Conservation (phyloP, 2,797 vertebrate genomes). For the Halcyon badia region DNA sequence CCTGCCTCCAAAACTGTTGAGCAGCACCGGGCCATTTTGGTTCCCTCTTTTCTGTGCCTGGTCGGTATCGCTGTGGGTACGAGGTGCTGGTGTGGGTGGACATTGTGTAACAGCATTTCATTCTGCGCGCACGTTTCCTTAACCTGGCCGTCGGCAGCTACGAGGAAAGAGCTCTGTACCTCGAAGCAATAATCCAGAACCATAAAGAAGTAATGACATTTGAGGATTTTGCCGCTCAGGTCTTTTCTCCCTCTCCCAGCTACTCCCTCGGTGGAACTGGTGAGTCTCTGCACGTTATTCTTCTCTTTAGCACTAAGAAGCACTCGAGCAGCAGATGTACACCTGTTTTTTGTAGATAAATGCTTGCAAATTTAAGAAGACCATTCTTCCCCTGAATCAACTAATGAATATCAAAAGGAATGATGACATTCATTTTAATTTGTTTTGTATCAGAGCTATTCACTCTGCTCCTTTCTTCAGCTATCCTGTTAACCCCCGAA, state of each 20-base stretch:
- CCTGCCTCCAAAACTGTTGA: no score
- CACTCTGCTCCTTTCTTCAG: constrained; percentile 81
- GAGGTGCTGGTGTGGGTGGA: not conserved
- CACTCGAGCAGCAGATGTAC: constrained; percentile 79
- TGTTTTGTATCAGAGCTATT: constrained; percentile 84
- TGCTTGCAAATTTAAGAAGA: constrained; percentile 81
- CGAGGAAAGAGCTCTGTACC: constrained; percentile 95
- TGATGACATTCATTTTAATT: constrained; percentile 85
- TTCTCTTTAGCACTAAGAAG: constrained; percentile 54
- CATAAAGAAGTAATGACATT: constrained; percentile 97
- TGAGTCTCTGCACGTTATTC: constrained; percentile 82
- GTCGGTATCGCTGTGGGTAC: not conserved
- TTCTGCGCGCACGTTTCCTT: constrained; percentile 72
- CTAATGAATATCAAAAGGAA: constrained; percentile 92
- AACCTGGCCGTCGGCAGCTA: constrained; percentile 83
- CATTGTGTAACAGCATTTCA: not conserved
- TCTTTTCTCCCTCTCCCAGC: constrained; percentile 94
- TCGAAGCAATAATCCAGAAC: constrained; percentile 98
- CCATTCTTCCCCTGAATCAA: constrained; percentile 77
- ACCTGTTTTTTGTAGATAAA: constrained; percentile 84
- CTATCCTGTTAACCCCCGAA: constrained; percentile 80
- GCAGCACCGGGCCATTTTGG: not conserved
- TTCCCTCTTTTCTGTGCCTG: not conserved
- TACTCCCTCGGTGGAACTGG: constrained; percentile 92
- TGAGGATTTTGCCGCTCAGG: constrained; percentile 96